Evolutionary conservation across 2,797 vertebrate species (phyloP), one percentile per base, ranked within the genome.

Genomic region (Steatocranus sp.): DNA sequence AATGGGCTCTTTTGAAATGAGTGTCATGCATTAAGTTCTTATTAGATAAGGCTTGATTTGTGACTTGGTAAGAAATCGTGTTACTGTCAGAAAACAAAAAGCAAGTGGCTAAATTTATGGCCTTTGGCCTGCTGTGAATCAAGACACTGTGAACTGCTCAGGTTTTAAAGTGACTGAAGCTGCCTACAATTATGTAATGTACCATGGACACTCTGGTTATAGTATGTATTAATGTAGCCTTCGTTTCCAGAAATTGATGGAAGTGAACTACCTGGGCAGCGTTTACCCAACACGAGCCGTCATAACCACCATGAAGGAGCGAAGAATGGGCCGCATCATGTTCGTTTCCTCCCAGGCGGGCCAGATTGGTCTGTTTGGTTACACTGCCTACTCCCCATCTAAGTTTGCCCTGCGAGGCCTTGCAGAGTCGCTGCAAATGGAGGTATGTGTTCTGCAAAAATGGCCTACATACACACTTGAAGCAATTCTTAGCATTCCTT

Each of bases 341-440:
- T 99, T 99, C 43, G 97, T 99, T 6, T 99, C 98, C 0, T 99
- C 99, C 7, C 99, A 99, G 93, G 99, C 98, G 0, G 99, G 98
- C 1, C 99, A 99, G 54, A 83, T 99, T 1, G 99, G 99, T 11
- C 89, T 99, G 0, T 99, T 97, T 27, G 98, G 99, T 48, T 99
- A 97, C 86, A 97, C 98, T 0, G 98, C 98, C 79, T 99, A 99
- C 91, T 99, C 98, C 14, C 93, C 99, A 0, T 98, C 98, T 9
- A 99, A 99, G 91, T 99, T 99, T 79, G 98, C 99, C 53, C 94
- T 99, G 56, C 96, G 98, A 46, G 99, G 98, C 7, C 87, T 99
- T 88, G 98, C 99, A 3, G 98, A 99, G 95, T 97, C 98, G 1
- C 94, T 99, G 93, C 98, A 99, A 93, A 99, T 99, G 99, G 99